Conservation (phyloP, 1,140 invertebrate species). For the Daktulosphaira vitifoliae region DNA sequence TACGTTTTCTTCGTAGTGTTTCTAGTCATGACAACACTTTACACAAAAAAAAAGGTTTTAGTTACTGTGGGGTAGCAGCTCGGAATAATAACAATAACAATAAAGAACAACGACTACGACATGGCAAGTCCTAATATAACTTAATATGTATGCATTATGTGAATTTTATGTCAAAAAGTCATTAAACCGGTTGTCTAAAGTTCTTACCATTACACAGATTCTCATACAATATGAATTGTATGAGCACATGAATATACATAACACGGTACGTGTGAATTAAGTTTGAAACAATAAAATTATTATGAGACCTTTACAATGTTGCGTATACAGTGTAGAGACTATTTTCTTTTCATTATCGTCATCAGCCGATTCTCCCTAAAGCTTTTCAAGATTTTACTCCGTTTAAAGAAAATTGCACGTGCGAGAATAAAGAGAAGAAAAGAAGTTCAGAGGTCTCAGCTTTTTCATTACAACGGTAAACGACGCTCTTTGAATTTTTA, state of each 20-base stretch:
- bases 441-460: background rate
- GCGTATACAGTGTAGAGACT: constrained; percentile 1
- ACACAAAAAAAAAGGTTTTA: background rate
- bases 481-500: constrained; percentile 25
- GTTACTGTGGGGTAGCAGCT: no score
- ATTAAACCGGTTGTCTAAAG: no score
- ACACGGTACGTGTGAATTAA: no score
- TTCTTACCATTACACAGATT: no score
- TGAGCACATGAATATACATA: no score
- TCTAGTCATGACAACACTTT: background rate
- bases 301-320: no score
- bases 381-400: constrained; percentile 6
- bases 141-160: background rate
- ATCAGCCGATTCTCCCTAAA: background rate
- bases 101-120: background rate
- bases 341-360: constrained; percentile 32
- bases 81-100: constrained; percentile 1
- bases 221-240: no score
- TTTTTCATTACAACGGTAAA: constrained; percentile 18
- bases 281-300: no score
- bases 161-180: no score
- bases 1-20: no score
- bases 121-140: background rate
- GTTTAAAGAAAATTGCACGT: background rate
- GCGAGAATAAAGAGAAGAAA: background rate